Conservation (phyloP, 2,888 invertebrate genomes). For the Melanchra persicariae region DNA sequence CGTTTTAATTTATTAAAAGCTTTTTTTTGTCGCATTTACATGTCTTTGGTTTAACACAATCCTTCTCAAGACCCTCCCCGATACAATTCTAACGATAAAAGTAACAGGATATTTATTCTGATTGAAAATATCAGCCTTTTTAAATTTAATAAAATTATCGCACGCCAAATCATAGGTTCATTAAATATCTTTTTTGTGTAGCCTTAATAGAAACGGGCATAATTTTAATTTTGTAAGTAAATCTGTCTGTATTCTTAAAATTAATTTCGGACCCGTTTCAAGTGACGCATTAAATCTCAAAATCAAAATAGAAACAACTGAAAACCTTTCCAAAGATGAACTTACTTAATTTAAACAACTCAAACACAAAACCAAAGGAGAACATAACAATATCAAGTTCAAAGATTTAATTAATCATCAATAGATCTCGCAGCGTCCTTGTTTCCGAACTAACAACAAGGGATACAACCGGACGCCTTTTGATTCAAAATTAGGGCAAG, state of each 20-base stretch:
- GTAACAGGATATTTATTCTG: too few species aligned
- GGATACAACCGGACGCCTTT: conserved; percentile 35
- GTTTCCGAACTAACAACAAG: conserved; percentile 46
- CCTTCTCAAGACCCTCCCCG: too few species aligned
- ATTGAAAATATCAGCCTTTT: too few species aligned
- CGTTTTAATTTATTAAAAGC: neutral
- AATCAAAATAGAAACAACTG: neutral
- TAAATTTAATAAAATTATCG: neutral
- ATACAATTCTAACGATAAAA: too few species aligned
- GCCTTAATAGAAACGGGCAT: neutral
- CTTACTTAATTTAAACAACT: conserved; percentile 28
- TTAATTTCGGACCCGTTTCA: neutral
- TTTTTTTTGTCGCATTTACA: too few species aligned
- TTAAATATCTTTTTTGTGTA: too few species aligned
- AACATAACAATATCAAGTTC: conserved; percentile 41
- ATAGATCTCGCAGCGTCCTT: conserved; percentile 25
- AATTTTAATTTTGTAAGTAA: neutral
- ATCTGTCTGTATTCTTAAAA: neutral
- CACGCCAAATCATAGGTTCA: too few species aligned
- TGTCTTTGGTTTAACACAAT: neutral
- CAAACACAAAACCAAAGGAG: conserved; percentile 24
- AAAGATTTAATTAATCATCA: conserved; percentile 47
- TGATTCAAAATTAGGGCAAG: conserved; percentile 46
- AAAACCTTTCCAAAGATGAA: conserved; percentile 1
- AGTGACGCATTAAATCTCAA: neutral